Evolutionary conservation across 2,888 invertebrate genomes (phyloP), one percentile per base, ranked within the genome.

Genomic region (Prenolepis imparis): DNA sequence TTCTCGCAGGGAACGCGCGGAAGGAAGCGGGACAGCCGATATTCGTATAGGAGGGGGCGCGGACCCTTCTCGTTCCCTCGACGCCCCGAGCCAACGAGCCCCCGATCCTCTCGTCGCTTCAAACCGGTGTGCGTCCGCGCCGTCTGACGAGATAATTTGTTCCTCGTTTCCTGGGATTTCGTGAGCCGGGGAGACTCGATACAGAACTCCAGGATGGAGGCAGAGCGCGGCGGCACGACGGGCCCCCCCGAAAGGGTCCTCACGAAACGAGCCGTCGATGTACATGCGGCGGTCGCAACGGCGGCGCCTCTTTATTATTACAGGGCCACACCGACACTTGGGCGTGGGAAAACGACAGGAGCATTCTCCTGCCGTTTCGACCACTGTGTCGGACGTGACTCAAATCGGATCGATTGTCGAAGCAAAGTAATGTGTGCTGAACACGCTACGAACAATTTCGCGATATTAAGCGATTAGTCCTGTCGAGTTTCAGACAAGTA

Each of bases 111-210:
- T 87, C 88, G 86, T 90, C 89, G 89, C 87, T 87, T 89, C 88
- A 88, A 89, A 88, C 90, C 90, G 90, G 88, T 90, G 90, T 84
- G 83, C 85, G 90, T 92, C 90, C 88, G 48, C 48, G 48, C n/a
- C 48, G 90, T 90, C 92, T 94, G 94, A 94, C 92, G 93, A 94
- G 93, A 94, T 94, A 94, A 94, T 94, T 94, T 94, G 94, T 94
- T 93, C 92, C 93, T 93, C 91, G 93, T 94, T 94, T 94, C 93
- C 91, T 92, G 93, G 93, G 93, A 94, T 94, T 93, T 93, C 82
- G 85, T 86, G 84, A 84, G 75, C 81, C 66, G n/a, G 72, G 55
- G 44, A 78, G 82, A 85, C 75, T 67, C 63, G 59, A 84, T 84
- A 70, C 75, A 3, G 28, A 18, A 73, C 81, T 32, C 28, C 28